Evolutionary conservation across 2,113 vertebrate genomes (phyloP).

Genomic region (Agelaius phoeniceus): DNA sequence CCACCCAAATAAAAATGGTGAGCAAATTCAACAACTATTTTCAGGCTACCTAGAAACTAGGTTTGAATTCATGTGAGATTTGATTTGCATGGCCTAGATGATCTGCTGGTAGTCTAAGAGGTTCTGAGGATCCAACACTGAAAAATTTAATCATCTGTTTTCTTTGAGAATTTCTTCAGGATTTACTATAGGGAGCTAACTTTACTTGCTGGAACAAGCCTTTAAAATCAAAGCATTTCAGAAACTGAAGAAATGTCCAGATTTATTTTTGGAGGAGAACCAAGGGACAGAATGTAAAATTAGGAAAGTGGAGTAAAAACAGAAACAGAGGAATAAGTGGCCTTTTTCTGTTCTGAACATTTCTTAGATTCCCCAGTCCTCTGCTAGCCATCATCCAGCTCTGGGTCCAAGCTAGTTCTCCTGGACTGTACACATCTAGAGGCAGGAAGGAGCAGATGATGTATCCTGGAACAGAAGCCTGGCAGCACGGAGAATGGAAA

Average conservation of each 20-base stretch:
- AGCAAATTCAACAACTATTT: background rate
- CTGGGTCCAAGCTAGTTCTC: background rate
- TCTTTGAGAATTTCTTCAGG: background rate
- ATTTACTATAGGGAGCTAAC: background rate
- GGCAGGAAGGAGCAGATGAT: background rate
- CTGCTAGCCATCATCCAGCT: background rate
- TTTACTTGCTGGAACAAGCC: background rate
- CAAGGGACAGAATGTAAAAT: background rate
- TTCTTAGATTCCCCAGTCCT: background rate
- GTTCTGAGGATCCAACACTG: background rate
- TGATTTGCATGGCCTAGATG: background rate
- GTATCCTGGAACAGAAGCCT: background rate
- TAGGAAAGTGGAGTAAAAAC: background rate
- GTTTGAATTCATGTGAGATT: background rate
- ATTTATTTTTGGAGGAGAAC: constrained; percentile 29
- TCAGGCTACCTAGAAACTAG: background rate
- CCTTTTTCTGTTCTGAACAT: background rate
- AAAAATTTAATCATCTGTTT: background rate
- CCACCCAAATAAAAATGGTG: background rate
- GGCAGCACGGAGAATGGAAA: background rate
- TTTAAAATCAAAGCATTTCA: constrained; percentile 24
- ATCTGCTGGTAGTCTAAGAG: background rate
- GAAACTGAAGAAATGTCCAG: background rate
- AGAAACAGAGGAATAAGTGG: background rate
- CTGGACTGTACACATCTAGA: background rate